Conservation (phyloP, 2,797 vertebrate species). For the Squalus acanthias region DNA sequence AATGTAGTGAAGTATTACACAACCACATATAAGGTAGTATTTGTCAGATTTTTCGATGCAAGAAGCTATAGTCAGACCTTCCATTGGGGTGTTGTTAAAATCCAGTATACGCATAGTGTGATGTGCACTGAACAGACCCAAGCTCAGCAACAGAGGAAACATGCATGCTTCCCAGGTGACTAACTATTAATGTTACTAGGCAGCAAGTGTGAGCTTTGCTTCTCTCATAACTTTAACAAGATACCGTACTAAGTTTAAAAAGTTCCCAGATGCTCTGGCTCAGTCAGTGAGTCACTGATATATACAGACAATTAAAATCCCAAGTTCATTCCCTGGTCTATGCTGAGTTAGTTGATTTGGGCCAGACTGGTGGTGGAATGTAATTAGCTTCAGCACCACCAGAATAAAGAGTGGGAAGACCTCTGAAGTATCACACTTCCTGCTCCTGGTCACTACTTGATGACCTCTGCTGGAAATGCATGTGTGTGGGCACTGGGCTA, state of each 20-base stretch:
- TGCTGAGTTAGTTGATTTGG: neutral
- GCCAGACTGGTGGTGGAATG: neutral
- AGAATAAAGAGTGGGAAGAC: neutral
- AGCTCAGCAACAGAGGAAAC: neutral
- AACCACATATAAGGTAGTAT: neutral
- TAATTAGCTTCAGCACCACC: neutral
- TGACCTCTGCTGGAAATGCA: neutral
- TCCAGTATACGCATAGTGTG: neutral
- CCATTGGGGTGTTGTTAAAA: neutral
- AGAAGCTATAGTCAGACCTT: neutral
- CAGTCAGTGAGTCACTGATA: neutral
- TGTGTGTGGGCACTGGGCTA: neutral
- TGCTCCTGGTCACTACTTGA: neutral
- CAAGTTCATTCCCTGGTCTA: neutral
- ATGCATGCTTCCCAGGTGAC: neutral
- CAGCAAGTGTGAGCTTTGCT: neutral
- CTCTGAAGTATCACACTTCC: neutral
- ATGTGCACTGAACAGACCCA: neutral
- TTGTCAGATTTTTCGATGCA: neutral
- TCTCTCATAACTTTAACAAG: constrained; percentile 6
- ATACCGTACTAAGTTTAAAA: neutral
- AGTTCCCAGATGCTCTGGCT: neutral
- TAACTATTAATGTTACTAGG: neutral
- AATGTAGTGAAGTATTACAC: neutral
- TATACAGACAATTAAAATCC: neutral